Conservation (phyloP, 2,113 vertebrate species). For the Gila orcuttii region DNA sequence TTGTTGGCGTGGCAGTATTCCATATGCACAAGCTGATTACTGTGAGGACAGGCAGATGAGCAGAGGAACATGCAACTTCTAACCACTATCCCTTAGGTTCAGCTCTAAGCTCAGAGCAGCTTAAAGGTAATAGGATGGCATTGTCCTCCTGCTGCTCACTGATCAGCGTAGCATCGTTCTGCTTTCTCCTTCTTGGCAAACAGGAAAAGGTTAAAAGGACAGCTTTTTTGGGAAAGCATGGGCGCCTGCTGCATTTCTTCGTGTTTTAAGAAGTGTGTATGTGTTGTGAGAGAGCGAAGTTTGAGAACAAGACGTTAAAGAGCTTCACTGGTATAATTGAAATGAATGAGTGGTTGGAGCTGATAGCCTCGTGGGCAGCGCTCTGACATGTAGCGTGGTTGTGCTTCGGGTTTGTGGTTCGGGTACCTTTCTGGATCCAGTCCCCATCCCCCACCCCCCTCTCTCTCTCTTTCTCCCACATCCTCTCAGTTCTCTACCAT, state of each 20-base stretch:
- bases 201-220: neutral
- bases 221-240: neutral
- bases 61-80: constrained; percentile 41
- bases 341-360: neutral
- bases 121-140: constrained; percentile 60
- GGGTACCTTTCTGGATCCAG: too few species aligned
- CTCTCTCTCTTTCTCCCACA: too few species aligned
- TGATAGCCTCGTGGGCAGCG: too few species aligned
- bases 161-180: constrained; percentile 2
- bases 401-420: too few species aligned
- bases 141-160: constrained; percentile 36
- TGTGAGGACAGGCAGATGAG: constrained; percentile 41
- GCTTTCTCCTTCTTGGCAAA: constrained; percentile 2
- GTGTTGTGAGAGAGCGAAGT: neutral
- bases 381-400: too few species aligned
- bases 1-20: constrained; percentile 62
- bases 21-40: constrained; percentile 62
- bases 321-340: neutral
- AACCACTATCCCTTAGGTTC: constrained; percentile 55
- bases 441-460: too few species aligned
- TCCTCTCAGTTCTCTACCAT: too few species aligned
- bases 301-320: neutral
- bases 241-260: neutral
- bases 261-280: neutral
- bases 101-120: constrained; percentile 63